Evolutionary conservation across 1,140 invertebrate genomes (phyloP).

Genomic region (Cyrtorhinus lividipennis): DNA sequence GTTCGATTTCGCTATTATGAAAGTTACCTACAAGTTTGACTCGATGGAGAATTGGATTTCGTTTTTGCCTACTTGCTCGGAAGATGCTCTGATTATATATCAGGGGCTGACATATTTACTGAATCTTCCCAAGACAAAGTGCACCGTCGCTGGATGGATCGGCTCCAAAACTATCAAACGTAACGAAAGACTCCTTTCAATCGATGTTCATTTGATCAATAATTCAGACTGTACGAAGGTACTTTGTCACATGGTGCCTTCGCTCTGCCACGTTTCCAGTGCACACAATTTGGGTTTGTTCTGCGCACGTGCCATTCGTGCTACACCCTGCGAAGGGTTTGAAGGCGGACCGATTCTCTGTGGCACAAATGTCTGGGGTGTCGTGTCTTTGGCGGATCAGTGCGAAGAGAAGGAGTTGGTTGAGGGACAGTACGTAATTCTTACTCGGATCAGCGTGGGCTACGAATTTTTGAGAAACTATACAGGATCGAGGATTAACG

Average conservation of each 20-base stretch:
- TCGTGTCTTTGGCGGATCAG: neutral
- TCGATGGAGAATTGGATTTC: neutral
- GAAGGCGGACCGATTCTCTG: neutral
- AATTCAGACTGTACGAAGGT: neutral
- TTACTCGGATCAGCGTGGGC: neutral
- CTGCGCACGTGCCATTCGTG: neutral
- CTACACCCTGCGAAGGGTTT: neutral
- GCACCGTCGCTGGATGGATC: neutral
- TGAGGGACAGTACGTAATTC: neutral
- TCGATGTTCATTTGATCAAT: neutral
- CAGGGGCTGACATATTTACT: neutral
- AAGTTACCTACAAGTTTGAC: neutral
- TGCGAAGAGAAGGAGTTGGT: neutral
- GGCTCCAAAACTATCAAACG: neutral
- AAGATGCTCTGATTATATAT: neutral
- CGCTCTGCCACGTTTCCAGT: neutral
- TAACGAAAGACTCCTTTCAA: neutral
- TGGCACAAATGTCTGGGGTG: neutral
- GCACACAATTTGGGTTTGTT: neutral
- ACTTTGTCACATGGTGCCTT: neutral
- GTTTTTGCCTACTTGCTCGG: neutral
- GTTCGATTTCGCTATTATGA: neutral
- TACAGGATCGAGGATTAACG: no score
- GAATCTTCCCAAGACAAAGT: neutral
- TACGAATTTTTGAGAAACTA: neutral